Evolutionary conservation across 2,888 invertebrate species (phyloP), one percentile per base, ranked within the genome.

Genomic region (Athrips mouffetella): DNA sequence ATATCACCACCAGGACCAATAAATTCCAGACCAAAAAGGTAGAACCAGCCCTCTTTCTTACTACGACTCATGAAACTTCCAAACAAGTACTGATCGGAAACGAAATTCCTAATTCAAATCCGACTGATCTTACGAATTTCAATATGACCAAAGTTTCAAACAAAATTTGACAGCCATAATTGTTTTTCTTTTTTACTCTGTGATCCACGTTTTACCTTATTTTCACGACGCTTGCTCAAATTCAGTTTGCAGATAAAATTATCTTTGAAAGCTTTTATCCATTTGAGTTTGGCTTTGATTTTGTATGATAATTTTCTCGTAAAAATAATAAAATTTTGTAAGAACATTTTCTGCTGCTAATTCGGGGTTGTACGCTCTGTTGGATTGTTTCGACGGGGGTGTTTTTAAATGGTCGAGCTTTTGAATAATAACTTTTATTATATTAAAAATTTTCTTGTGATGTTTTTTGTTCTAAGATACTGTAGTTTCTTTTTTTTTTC

Each of bases 261-360:
- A 45, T 29, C 30, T 45, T 11, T 29, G 45, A 45, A 44, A 45
- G 45, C 45, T 45, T 45, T 45, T 33, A 42, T 33, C 45, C 18
- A 31, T 45, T 33, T 31, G 42, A 42, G 18, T 29, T 29, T 11
- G 21, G 21, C 31, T 45, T 45, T 33, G 33, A 45, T 45, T 33
- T 45, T 42, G 29, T n/a, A 45, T 45, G 45, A 23, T 31, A 45
- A 45, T 33, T 23, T 45, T 31, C 40, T 4, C 18, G 11, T 33
- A 31, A 35, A 35, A 33, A 33, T 39, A 37, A 37, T 37, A 37
- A 37, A 35, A 21, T 37, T 45, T 45, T 33, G 11, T 7, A 10
- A 2, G 25, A 21, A 45, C 23, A 25, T 45, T 45, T 37, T 37
- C 37, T 11, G 20, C 7, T 21, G 21, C 18, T 37, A 37, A 37